phyloP scores from a whole-genome alignment of 2,113 vertebrate genomes.

The Atherinomorus stipes region DNA sequence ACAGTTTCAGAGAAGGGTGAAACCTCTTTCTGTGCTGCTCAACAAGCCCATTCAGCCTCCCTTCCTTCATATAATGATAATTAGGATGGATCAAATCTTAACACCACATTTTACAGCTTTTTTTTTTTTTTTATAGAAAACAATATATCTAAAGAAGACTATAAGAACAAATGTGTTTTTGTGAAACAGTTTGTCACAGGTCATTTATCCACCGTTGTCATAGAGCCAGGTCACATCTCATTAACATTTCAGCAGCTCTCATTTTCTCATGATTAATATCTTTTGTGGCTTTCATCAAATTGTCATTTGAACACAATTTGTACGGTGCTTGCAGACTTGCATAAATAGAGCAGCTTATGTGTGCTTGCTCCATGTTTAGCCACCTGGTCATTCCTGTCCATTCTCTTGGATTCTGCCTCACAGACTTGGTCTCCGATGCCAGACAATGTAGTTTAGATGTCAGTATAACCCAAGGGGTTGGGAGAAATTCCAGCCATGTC shows the following conservation, averaged over 20 bases:
- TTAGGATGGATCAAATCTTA: neutral
- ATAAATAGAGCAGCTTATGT: neutral
- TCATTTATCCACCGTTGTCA: conserved; percentile 22
- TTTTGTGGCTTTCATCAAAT: conserved; percentile 64
- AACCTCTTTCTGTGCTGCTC: conserved; percentile 1
- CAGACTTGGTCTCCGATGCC: conserved; percentile 37
- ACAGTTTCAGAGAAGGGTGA: conserved; percentile 29
- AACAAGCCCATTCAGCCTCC: neutral
- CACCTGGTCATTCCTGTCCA: conserved; percentile 49
- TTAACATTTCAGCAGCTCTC: conserved; percentile 62
- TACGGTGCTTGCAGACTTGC: conserved; percentile 25
- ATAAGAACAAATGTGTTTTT: too few species aligned
- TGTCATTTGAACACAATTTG: conserved; percentile 45
- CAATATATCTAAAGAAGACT: too few species aligned
- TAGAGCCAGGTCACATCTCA: conserved; percentile 28
- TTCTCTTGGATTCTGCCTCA: conserved; percentile 30
- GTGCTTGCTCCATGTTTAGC: conserved; percentile 17
- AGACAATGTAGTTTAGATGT: conserved; percentile 44
- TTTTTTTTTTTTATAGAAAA: too few species aligned
- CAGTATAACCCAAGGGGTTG: conserved; percentile 13
- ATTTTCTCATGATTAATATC: conserved; percentile 55
- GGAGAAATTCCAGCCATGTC: conserved; percentile 32
- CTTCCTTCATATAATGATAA: neutral
- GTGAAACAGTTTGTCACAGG: neutral
- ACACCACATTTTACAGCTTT: neutral